phyloP scores from a whole-genome alignment of 2,797 vertebrate genomes.

The Gambusia yucatana region DNA sequence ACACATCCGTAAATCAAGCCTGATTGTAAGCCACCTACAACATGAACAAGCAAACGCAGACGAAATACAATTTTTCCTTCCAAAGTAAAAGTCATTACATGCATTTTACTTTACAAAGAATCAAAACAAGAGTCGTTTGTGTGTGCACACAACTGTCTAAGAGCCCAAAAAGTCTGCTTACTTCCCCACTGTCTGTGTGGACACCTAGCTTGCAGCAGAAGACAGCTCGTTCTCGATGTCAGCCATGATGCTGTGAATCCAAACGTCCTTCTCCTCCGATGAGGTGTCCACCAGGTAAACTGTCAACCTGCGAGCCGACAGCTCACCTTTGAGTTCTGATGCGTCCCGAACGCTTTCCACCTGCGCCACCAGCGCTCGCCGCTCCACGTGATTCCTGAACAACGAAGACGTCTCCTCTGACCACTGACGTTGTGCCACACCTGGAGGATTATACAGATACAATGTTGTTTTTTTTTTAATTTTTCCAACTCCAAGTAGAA shows the following conservation, averaged over 20 bases:
- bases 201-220: constrained; percentile 30
- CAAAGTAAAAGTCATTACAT: not conserved
- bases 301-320: constrained; percentile 85
- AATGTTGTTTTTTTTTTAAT: not conserved
- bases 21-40: not conserved
- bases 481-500: not conserved
- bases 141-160: not conserved
- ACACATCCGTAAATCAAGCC: not conserved
- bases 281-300: constrained; percentile 93
- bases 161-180: not conserved
- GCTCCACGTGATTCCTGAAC: constrained; percentile 94
- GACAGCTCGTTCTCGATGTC: constrained; percentile 76
- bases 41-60: not conserved
- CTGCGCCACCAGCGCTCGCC: constrained; percentile 89
- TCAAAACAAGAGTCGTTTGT: not conserved
- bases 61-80: not conserved
- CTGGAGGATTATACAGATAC: constrained; percentile 27
- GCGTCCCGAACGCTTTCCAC: constrained; percentile 84
- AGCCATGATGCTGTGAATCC: constrained; percentile 93
- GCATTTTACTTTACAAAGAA: not conserved
- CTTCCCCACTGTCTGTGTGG: not conserved
- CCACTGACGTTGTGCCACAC: constrained; percentile 84
- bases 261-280: constrained; percentile 85
- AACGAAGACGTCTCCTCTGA: constrained; percentile 91
- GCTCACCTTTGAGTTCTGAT: constrained; percentile 53